phyloP scores from a whole-genome alignment of 2,113 vertebrate genomes.

The Pterocles gutturalis region DNA sequence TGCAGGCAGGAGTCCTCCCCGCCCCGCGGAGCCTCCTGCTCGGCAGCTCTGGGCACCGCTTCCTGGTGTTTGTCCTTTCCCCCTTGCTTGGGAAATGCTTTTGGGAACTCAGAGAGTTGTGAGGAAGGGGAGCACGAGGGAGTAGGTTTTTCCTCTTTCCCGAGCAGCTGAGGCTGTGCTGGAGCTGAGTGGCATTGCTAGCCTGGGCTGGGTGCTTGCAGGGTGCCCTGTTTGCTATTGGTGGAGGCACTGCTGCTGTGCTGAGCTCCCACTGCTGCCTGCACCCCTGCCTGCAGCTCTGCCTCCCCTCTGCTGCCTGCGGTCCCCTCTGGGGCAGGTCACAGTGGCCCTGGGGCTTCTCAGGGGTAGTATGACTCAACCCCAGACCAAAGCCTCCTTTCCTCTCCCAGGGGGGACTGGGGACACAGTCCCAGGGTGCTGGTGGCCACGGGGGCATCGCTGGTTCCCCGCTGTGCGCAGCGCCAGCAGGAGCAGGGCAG shows the following conservation, averaged over 20 bases:
- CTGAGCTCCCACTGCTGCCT: background rate
- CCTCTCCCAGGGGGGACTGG: background rate
- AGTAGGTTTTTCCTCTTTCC: background rate
- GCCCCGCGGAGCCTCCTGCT: accelerated
- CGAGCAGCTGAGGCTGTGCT: background rate
- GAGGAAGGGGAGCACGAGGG: background rate
- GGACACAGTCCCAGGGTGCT: accelerated
- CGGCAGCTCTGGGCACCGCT: background rate
- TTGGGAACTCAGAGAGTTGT: background rate
- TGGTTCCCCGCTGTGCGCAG: background rate
- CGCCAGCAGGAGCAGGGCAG: background rate
- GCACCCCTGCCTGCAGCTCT: background rate
- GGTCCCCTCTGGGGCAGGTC: background rate
- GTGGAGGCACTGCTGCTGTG: background rate
- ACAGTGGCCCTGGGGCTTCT: background rate
- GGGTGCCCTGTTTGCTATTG: background rate
- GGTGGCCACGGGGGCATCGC: background rate
- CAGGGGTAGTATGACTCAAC: accelerated
- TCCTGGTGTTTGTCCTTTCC: background rate
- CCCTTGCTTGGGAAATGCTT: background rate
- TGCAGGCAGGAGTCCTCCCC: background rate
- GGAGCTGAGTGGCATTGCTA: background rate
- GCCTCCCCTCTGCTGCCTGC: background rate
- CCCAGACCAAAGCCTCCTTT: background rate
- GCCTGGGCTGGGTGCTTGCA: background rate